Evolutionary conservation across 2,113 vertebrate genomes (phyloP).

Genomic region (Silurus glanis): DNA sequence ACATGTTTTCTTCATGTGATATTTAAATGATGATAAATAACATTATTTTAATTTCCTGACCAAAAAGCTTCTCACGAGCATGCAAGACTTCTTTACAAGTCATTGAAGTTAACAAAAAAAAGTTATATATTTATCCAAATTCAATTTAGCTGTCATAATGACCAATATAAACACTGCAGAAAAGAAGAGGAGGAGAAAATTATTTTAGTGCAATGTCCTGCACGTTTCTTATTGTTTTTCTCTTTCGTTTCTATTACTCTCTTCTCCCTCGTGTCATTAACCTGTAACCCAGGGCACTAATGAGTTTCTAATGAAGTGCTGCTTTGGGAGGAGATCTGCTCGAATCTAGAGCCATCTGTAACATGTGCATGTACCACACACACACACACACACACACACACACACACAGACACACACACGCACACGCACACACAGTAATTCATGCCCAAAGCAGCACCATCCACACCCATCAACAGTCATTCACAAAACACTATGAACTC

Average conservation of each 20-base stretch:
- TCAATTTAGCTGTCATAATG: neutral
- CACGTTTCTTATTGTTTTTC: neutral
- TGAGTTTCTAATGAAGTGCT: constrained; percentile 24
- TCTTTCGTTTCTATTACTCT: constrained; percentile 6
- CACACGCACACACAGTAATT: neutral
- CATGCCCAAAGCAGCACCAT: neutral
- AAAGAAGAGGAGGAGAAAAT: neutral
- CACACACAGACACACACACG: constrained; percentile 8
- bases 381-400: neutral
- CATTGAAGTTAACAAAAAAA: too few species aligned
- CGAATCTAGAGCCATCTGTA: neutral
- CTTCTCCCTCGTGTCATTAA: neutral
- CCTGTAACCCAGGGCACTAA: neutral
- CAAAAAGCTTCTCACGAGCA: neutral
- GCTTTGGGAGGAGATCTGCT: neutral
- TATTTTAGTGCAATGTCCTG: constrained; percentile 2
- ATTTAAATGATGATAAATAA: neutral
- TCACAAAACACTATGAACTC: neutral
- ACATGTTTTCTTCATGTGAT: neutral
- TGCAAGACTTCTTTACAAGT: neutral
- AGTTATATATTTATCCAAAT: neutral
- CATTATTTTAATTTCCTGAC: too few species aligned
- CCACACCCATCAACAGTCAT: neutral
- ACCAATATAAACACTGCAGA: neutral
- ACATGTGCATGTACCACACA: neutral